Evolutionary conservation across 2,797 vertebrate species (phyloP).

Genomic region (Protosalanx chinensis): DNA sequence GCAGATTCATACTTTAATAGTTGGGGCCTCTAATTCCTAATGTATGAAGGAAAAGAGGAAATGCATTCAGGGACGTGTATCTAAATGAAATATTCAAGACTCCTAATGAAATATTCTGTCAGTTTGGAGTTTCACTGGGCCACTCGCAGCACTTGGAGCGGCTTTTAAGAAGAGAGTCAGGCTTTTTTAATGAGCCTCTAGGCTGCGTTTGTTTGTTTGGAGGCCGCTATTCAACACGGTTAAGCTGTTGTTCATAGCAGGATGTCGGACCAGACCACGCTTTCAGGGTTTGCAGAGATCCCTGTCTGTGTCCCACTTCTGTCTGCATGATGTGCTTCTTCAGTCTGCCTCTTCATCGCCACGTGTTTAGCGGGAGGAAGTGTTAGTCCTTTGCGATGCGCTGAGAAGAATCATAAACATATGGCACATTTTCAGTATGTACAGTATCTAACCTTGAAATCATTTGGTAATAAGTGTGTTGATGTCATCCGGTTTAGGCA

Average conservation of each 20-base stretch:
- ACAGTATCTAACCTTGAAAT: neutral
- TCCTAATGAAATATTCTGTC: slow-evolving; percentile 72
- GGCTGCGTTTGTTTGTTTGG: slow-evolving; percentile 48
- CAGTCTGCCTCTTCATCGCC: slow-evolving; percentile 21
- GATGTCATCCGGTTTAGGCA: neutral
- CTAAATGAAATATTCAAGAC: slow-evolving; percentile 71
- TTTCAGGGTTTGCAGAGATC: slow-evolving; percentile 43
- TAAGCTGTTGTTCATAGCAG: slow-evolving; percentile 23
- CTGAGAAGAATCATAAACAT: neutral
- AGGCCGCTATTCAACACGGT: slow-evolving; percentile 41
- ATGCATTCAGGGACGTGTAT: slow-evolving; percentile 57
- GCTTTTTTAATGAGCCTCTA: slow-evolving; percentile 60
- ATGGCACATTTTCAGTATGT: neutral
- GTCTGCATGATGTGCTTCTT: slow-evolving; percentile 31
- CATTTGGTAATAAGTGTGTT: neutral
- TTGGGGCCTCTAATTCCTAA: slow-evolving; percentile 55
- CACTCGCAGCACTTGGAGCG: slow-evolving; percentile 44
- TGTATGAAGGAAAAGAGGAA: slow-evolving; percentile 58
- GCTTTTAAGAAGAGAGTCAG: slow-evolving; percentile 56
- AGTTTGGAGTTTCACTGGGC: slow-evolving; percentile 61
- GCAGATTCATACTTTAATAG: slow-evolving; percentile 65
- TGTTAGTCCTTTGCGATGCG: slow-evolving; percentile 27
- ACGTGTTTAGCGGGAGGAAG: slow-evolving; percentile 26
- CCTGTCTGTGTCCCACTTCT: slow-evolving; percentile 31
- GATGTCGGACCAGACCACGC: slow-evolving; percentile 34